A percentile compares a stretch with the other conserved stretches of the same genome.
Evolutionary conservation across 2,888 invertebrate genomes (phyloP).

Genomic region (Syritta pipiens): DNA sequence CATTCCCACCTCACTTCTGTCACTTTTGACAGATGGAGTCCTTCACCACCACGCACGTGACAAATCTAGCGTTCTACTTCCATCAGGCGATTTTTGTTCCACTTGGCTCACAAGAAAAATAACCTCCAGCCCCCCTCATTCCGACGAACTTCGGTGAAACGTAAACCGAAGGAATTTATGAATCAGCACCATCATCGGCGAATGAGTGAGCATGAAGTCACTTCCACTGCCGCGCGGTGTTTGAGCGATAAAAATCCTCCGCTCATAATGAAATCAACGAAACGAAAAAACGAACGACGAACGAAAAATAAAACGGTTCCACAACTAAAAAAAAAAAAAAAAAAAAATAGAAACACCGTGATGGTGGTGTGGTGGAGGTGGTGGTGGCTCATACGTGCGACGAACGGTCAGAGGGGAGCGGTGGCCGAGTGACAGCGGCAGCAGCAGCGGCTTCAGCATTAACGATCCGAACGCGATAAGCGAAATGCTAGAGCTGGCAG

Average conservation of each 20-base stretch:
- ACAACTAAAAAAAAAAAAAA: constrained; percentile 33
- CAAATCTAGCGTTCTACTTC: too few species aligned
- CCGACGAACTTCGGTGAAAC: not conserved
- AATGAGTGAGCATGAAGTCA: constrained; percentile 61
- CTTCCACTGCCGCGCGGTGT: constrained; percentile 17
- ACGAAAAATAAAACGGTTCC: constrained; percentile 25
- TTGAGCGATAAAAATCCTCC: constrained; percentile 63
- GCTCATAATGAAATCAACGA: constrained; percentile 64
- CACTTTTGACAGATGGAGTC: too few species aligned
- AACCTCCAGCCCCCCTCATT: constrained; percentile 9
- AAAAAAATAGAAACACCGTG: constrained; percentile 18
- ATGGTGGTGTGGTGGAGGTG: not conserved
- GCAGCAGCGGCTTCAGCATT: constrained; percentile 68
- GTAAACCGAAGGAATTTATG: constrained; percentile 57
- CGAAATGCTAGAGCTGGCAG: constrained; percentile 71
- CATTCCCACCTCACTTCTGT: too few species aligned
- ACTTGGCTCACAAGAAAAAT: too few species aligned
- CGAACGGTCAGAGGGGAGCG: too few species aligned
- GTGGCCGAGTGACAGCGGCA: constrained; percentile 12
- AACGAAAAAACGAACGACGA: constrained; percentile 32
- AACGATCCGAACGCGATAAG: constrained; percentile 66
- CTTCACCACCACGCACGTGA: too few species aligned
- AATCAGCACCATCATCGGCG: constrained; percentile 56
- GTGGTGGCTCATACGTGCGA: too few species aligned
- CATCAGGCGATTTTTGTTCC: too few species aligned